phyloP scores from a whole-genome alignment of 2,888 invertebrate species.

The Meliscaeva auricollis region DNA sequence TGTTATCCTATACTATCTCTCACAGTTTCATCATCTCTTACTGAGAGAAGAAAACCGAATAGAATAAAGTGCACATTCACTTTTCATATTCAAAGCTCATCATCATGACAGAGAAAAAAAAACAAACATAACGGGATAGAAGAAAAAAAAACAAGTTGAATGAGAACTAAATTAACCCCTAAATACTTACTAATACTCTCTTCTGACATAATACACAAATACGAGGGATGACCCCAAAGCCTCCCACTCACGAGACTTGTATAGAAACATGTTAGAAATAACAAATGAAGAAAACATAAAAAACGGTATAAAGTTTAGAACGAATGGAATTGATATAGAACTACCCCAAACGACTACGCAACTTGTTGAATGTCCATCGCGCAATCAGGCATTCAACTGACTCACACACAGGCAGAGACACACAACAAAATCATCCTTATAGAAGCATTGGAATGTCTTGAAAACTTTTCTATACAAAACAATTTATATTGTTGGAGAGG shows the following conservation, averaged over 20 bases:
- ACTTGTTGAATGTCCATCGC: conserved; percentile 74
- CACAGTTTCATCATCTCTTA: neutral
- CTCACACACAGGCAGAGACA: conserved; percentile 40
- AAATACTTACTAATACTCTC: conserved; percentile 59
- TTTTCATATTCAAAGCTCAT: conserved; percentile 66
- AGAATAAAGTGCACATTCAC: conserved; percentile 67
- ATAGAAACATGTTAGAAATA: conserved; percentile 52
- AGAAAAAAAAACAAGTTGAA: conserved; percentile 45
- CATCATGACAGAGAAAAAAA: neutral
- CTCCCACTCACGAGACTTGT: conserved; percentile 25
- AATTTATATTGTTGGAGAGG: conserved; percentile 3
- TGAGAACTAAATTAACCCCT: conserved; percentile 69
- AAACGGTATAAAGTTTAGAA: too few relatives aligned
- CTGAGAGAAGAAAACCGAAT: neutral
- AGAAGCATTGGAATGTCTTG: conserved; percentile 68
- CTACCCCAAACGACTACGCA: conserved; percentile 69
- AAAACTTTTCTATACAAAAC: conserved; percentile 55
- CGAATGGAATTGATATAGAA: conserved; percentile 43
- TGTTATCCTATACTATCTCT: conserved; percentile 27
- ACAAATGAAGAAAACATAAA: conserved; percentile 51
- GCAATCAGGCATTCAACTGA: conserved; percentile 74
- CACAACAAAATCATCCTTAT: conserved; percentile 43
- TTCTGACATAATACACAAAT: conserved; percentile 24
- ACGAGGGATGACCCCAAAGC: conserved; percentile 8
- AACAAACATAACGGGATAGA: neutral